These are phyloP conservation scores for Trichopoda pennipes DNA, from an alignment of 2,888 invertebrate species.

Conservation along the genomic window DNA sequence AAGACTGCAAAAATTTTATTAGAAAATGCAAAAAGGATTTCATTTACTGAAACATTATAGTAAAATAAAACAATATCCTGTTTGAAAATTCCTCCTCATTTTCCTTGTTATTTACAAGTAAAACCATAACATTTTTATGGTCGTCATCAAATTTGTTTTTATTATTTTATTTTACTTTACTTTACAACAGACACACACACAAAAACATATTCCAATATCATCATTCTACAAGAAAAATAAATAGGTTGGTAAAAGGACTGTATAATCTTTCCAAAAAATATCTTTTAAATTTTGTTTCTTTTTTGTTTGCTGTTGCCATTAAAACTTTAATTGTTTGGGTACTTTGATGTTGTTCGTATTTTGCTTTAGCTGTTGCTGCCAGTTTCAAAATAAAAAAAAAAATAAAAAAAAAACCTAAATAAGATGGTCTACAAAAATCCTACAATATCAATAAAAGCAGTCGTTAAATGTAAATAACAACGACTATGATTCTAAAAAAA, in stretches of 20 bases:
- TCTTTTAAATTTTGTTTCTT: constrained; percentile 57
- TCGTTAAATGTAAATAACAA: constrained; percentile 29
- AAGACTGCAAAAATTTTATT: too few relatives aligned
- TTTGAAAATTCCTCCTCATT: too few relatives aligned
- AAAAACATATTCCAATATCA: neutral
- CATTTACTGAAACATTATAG: too few relatives aligned
- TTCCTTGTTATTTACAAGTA: too few relatives aligned
- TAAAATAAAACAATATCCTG: too few relatives aligned
- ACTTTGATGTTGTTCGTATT: constrained; percentile 5
- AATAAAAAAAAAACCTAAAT: constrained; percentile 57
- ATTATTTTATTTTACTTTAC: neutral
- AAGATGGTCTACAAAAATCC: constrained; percentile 57
- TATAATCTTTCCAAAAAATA: constrained; percentile 77
- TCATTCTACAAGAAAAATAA: neutral
- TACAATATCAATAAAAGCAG: constrained; percentile 33
- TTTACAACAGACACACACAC: neutral
- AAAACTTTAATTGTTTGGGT: constrained; percentile 43
- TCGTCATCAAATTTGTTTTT: constrained; percentile 38
- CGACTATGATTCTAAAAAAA: constrained; percentile 13
- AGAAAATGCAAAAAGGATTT: too few relatives aligned
- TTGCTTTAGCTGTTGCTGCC: constrained; percentile 43
- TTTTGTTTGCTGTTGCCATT: neutral
- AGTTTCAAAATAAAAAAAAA: too few relatives aligned
- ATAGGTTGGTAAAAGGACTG: constrained; percentile 29
- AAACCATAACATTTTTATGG: constrained; percentile 25